phyloP scores from a whole-genome alignment of 2,888 invertebrate species.

The Chrysolina haemoptera region DNA sequence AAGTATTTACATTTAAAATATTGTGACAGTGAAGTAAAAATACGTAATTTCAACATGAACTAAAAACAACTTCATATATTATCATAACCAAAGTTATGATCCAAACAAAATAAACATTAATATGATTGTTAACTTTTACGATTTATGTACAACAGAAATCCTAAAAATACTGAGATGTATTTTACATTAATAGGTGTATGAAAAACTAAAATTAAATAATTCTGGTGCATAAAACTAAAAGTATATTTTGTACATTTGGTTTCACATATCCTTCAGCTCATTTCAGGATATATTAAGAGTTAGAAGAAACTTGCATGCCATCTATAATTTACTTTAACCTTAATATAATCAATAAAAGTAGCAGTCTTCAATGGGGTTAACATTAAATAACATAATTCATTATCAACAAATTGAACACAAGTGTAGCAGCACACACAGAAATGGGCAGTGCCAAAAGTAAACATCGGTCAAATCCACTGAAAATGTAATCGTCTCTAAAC shows the following conservation, averaged over 20 bases:
- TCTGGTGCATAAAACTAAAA: constrained; percentile 42
- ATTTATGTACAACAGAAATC: constrained; percentile 9
- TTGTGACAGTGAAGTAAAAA: constrained; percentile 14
- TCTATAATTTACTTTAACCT: constrained; percentile 39
- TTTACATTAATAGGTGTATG: constrained; percentile 12
- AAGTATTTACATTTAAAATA: constrained; percentile 22
- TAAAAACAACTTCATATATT: neutral
- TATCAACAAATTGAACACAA: constrained; percentile 43
- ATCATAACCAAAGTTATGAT: constrained; percentile 1
- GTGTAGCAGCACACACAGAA: constrained; percentile 25
- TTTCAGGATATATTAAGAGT: constrained; percentile 57
- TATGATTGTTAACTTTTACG: constrained; percentile 20
- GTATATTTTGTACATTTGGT: constrained; percentile 58
- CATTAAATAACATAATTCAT: constrained; percentile 40
- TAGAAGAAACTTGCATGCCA: constrained; percentile 54
- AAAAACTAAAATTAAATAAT: constrained; percentile 45
- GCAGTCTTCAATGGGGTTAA: constrained; percentile 52
- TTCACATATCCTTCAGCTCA: constrained; percentile 58
- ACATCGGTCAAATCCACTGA: neutral
- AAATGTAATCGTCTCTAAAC: neutral
- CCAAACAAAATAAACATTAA: constrained; percentile 1
- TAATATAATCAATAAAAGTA: constrained; percentile 45
- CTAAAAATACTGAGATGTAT: constrained; percentile 19
- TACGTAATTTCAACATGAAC: constrained; percentile 15
- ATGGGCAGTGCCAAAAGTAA: constrained; percentile 16